Evolutionary conservation across 2,888 invertebrate species (phyloP).

Genomic region (Melieria crassipennis): DNA sequence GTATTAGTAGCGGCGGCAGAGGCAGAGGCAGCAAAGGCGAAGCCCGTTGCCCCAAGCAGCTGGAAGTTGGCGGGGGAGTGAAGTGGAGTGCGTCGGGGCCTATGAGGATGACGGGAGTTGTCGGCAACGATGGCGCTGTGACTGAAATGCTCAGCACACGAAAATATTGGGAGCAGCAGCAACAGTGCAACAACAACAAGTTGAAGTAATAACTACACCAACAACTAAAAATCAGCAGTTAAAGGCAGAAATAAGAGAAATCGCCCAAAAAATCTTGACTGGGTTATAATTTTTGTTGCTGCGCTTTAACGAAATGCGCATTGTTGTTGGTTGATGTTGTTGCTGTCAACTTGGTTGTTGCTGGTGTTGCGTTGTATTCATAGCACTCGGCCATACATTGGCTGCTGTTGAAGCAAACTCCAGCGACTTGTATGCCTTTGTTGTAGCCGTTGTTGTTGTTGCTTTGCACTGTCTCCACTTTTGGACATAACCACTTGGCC

Average conservation of each 20-base stretch:
- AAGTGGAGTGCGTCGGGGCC: too few species aligned
- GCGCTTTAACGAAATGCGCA: neutral
- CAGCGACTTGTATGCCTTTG: constrained; percentile 1
- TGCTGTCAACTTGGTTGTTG: too few species aligned
- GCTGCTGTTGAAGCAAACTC: neutral
- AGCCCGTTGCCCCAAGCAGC: too few species aligned
- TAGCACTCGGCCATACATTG: too few species aligned
- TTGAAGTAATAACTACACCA: neutral
- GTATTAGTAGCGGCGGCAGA: too few species aligned
- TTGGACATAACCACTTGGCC: constrained; percentile 24
- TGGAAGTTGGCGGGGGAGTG: too few species aligned
- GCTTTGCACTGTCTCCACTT: constrained; percentile 1
- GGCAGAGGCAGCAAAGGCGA: too few species aligned
- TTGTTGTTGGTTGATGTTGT: too few species aligned
- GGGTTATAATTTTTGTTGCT: neutral
- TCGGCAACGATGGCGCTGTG: neutral
- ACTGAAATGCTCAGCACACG: too few species aligned
- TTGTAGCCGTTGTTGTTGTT: constrained; percentile 9
- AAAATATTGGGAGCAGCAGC: constrained; percentile 2
- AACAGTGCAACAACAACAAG: constrained; percentile 10
- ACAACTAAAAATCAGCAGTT: constrained; percentile 29
- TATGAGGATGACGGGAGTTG: constrained; percentile 8
- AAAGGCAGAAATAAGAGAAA: constrained; percentile 46
- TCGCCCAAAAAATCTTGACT: constrained; percentile 54
- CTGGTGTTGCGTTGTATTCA: too few species aligned